phyloP scores from a whole-genome alignment of 1,140 invertebrate species.

The Bombus pascuorum region DNA sequence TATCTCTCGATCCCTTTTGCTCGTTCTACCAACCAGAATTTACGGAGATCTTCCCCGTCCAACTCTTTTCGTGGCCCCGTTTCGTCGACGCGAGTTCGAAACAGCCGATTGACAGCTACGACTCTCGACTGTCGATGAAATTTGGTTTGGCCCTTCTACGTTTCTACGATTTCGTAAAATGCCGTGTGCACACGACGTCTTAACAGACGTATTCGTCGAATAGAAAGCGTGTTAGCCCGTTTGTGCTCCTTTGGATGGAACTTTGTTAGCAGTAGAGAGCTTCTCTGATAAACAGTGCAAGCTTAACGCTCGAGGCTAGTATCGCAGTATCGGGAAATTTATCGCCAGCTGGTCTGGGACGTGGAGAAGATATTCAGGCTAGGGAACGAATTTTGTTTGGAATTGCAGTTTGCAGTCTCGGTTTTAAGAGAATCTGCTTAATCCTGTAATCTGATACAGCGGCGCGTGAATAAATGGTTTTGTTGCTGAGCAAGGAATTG shows the following conservation, averaged over 20 bases:
- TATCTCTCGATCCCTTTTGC: conserved; percentile 13
- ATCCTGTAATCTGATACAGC: conserved; percentile 6
- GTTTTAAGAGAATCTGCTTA: conserved; percentile 2
- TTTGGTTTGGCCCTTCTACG: background rate
- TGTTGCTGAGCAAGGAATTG: background rate
- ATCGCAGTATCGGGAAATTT: conserved; percentile 18
- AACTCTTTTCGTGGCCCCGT: background rate
- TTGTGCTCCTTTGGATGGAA: background rate
- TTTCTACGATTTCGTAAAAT: background rate
- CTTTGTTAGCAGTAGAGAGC: background rate
- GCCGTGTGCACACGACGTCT: background rate
- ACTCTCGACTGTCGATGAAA: background rate
- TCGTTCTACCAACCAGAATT: background rate
- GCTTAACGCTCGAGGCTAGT: conserved; percentile 2
- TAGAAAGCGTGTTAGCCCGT: background rate
- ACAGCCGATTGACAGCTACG: conserved; percentile 9
- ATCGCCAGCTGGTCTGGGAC: background rate
- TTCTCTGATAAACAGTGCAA: background rate
- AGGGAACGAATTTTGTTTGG: background rate
- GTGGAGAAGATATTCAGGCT: too few relatives aligned
- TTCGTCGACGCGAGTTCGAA: background rate
- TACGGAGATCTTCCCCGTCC: background rate
- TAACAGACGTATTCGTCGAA: background rate
- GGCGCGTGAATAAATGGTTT: background rate
- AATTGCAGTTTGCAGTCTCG: background rate